Conservation (phyloP, 2,888 invertebrate genomes). For the Thymelicus lineola region DNA sequence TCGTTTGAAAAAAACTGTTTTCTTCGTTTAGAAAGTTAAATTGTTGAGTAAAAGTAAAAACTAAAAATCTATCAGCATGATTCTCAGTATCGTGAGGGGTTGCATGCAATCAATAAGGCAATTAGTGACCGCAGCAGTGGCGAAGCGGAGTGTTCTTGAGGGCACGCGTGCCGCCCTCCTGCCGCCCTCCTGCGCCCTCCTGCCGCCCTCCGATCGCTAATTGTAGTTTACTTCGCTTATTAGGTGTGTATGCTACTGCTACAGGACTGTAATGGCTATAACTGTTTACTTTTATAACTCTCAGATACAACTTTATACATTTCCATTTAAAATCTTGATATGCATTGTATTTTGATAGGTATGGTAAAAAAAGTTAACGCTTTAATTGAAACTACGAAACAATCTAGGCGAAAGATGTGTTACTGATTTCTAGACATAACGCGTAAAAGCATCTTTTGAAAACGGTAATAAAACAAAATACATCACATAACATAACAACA, state of each 20-base stretch:
- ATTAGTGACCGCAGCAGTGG: conserved; percentile 62
- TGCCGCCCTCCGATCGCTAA: conserved; percentile 52
- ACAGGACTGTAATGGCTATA: background rate
- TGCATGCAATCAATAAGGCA: conserved; percentile 58
- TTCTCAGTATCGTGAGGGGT: conserved; percentile 28
- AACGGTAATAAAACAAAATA: no score
- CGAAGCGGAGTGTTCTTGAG: conserved; percentile 57
- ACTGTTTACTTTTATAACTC: no score
- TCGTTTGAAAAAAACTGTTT: no score
- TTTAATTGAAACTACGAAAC: no score
- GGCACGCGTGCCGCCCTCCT: conserved; percentile 56
- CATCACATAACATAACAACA: no score
- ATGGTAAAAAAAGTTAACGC: no score
- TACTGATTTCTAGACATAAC: no score
- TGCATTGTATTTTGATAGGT: no score
- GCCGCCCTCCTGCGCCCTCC: conserved; percentile 48
- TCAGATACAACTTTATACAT: no score
- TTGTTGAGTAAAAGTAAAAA: background rate
- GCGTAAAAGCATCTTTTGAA: no score
- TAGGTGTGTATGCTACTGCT: conserved; percentile 39
- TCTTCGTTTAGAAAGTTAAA: background rate
- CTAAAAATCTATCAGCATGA: conserved; percentile 25
- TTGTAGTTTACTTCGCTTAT: conserved; percentile 54
- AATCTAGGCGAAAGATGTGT: no score
- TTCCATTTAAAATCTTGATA: no score